Evolutionary conservation across 2,797 vertebrate species (phyloP).

Genomic region (Hoplostethus mediterraneus): DNA sequence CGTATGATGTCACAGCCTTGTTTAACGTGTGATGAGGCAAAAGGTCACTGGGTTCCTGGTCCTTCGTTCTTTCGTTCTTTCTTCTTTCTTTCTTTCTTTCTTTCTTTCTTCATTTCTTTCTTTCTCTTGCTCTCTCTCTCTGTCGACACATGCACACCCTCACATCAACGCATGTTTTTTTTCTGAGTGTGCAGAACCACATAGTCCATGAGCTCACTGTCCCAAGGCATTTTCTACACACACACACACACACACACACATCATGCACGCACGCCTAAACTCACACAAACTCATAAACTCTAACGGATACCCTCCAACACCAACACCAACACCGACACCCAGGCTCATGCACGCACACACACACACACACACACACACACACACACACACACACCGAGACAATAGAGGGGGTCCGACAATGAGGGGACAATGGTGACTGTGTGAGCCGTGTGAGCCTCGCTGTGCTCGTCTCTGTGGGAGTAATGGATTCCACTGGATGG

Average conservation of each 20-base stretch:
- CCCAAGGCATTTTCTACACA: constrained; percentile 18
- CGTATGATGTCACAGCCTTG: constrained; percentile 67
- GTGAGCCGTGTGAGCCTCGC: constrained; percentile 54
- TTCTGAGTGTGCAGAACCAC: neutral
- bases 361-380: neutral
- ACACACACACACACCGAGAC: constrained; percentile 45
- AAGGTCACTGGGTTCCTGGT: constrained; percentile 2
- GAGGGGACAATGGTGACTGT: constrained; percentile 71
- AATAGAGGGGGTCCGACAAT: constrained; percentile 67
- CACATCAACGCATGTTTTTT: constrained; percentile 12
- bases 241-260: too few species aligned
- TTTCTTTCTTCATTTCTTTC: neutral
- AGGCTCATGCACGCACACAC: constrained; percentile 5
- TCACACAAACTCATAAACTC: constrained; percentile 38
- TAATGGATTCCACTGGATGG: constrained; percentile 49
- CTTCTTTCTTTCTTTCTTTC: neutral
- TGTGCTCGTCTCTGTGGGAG: constrained; percentile 72
- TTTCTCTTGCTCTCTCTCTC: neutral
- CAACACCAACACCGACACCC: constrained; percentile 34
- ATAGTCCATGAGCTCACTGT: constrained; percentile 26
- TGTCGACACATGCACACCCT: constrained; percentile 9
- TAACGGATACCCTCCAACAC: constrained; percentile 32
- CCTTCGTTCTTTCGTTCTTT: neutral
- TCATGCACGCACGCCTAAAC: constrained; percentile 43
- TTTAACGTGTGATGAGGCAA: constrained; percentile 52